Evolutionary conservation across 1,140 invertebrate species (phyloP).

Genomic region (Stenopsyche tienmushanensis): DNA sequence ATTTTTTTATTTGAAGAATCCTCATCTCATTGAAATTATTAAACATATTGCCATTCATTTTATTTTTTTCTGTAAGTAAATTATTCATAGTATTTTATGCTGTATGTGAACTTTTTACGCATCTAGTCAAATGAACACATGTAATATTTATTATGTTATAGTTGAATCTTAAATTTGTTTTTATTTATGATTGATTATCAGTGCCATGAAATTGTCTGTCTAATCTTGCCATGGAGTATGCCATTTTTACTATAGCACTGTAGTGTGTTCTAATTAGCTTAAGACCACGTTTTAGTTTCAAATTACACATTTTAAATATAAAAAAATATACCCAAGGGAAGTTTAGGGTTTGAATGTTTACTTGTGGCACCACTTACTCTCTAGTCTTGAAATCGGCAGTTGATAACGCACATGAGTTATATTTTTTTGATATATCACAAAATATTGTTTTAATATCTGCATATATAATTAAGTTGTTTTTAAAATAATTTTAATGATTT

Average conservation of each 20-base stretch:
- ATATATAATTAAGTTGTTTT: too few species aligned
- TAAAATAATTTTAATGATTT: too few species aligned
- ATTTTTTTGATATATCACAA: too few species aligned
- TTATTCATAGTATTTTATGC: not conserved
- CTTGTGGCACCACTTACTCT: too few species aligned
- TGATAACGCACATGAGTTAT: too few species aligned
- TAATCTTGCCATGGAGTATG: conserved; percentile 1
- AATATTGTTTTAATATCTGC: too few species aligned
- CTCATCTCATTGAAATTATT: conserved; percentile 11
- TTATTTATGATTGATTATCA: not conserved
- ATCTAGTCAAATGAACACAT: conserved; percentile 15
- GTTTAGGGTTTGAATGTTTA: too few species aligned
- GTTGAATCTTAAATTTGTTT: not conserved
- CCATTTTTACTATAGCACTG: not conserved
- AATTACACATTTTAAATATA: not conserved
- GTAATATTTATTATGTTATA: conserved; percentile 8
- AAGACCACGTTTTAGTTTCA: not conserved
- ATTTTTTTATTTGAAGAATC: not conserved
- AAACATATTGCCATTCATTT: not conserved
- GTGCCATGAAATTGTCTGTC: not conserved
- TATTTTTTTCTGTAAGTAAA: conserved; percentile 3
- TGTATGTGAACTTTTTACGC: not conserved
- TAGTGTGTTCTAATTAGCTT: not conserved
- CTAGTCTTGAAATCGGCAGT: too few species aligned
- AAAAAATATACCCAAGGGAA: too few species aligned